Evolutionary conservation across 1,140 invertebrate genomes (phyloP).

Genomic region (Papilio polytes): DNA sequence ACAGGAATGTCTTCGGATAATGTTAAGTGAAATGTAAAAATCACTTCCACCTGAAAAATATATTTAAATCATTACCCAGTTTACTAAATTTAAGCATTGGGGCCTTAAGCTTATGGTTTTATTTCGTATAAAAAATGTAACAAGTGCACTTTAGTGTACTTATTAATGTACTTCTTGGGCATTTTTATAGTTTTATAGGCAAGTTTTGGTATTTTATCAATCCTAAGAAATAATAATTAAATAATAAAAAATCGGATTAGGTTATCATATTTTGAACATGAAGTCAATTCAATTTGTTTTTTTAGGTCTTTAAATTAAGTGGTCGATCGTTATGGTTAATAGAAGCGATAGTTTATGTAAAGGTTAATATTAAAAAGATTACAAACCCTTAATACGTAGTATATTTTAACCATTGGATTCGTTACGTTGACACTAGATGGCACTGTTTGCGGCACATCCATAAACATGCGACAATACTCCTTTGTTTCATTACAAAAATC

Average conservation of each 20-base stretch:
- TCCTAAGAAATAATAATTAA: no score
- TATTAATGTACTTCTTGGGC: no score
- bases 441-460: slow-evolving; percentile 61
- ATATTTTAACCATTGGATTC: slow-evolving; percentile 65
- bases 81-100: no score
- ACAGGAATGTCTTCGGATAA: slow-evolving; percentile 63
- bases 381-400: slow-evolving; percentile 62
- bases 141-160: no score
- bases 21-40: slow-evolving; percentile 63
- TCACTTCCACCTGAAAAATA: slow-evolving; percentile 65
- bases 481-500: slow-evolving; percentile 52
- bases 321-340: background rate
- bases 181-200: no score
- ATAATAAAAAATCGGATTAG: no score
- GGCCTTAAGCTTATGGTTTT: no score
- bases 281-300: no score
- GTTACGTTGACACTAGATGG: slow-evolving; percentile 59
- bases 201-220: no score
- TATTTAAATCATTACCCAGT: slow-evolving; percentile 31
- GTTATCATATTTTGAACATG: no score
- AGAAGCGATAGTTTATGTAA: background rate
- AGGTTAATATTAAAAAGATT: background rate
- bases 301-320: no score
- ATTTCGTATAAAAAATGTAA: no score
- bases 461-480: slow-evolving; percentile 56